Base-by-base conservation (phyloP, 2,113 vertebrate species). In the Spilogale gracilis region DNA sequence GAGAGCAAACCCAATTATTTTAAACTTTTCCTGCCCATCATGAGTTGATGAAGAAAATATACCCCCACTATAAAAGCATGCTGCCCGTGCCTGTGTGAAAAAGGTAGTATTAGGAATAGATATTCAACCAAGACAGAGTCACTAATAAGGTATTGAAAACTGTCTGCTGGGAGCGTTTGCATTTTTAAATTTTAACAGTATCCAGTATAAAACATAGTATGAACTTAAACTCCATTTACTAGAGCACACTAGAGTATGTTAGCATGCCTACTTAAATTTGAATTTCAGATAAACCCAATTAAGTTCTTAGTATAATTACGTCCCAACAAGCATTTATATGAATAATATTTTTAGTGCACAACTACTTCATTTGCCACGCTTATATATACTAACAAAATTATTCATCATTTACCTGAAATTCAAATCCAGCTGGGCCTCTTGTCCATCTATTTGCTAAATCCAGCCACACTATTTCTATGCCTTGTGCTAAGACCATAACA, bases 231-330 rank as follows among this genome's bases (percentile, higher is more conserved):
- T 81, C 5, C 3, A 20, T 58, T 84, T 27, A 65, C 12, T n/a
- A 38, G 18, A 73, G 25, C 11, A 69, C 3, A 3, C 45, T 73
- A 79, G 27, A 20, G 3, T 52, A 56, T 83, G 10, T 69, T 88
- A 93, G 20, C 10, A 45, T 67, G 8, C 4, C 27, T n/a, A 52
- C 14, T 65, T 92, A 83, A 87, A 91, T 73, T 69, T 94, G 21
- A 95, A 96, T 85, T 89, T 95, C 60, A 91, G 45, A 78, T 58
- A 91, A 96, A 94, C 3, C 8, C 52, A 87, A 76, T 56, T 48
- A 73, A 45, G 6, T 14, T 67, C 87, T 90, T 92, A 43, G 14
- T 12, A 67, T 45, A 87, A 94, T 85, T 80, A 76, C 69, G 2
- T 58, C 2, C 52, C 54, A 84, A 63, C 21, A 96, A 91, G 73